Conservation (phyloP, 2,113 vertebrate species). For the Uropsilus gracilis region DNA sequence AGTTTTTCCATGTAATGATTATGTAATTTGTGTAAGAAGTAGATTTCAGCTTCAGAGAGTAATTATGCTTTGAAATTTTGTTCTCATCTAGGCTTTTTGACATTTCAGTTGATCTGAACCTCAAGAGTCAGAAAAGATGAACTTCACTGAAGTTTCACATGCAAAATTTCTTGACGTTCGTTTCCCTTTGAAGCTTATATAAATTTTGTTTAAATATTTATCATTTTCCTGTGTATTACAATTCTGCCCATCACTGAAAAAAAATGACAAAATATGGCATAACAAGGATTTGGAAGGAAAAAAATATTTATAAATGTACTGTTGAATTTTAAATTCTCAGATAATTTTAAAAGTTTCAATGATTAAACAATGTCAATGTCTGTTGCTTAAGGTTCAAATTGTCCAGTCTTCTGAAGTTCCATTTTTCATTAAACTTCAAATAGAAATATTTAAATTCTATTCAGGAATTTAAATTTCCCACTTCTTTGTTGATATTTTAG, state of each 20-base stretch:
- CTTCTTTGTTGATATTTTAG: neutral
- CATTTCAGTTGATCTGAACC: neutral
- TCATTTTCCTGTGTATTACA: neutral
- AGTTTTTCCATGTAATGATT: slow-evolving; percentile 46
- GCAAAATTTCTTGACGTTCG: neutral
- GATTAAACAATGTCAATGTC: neutral
- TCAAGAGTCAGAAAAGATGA: neutral
- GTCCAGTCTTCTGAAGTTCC: neutral
- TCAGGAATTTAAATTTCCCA: neutral
- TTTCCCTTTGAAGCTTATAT: neutral
- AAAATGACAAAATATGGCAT: neutral
- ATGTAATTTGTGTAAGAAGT: slow-evolving; percentile 68
- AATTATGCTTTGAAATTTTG: neutral
- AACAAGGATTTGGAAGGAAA: neutral
- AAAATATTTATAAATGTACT: neutral
- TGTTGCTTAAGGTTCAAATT: neutral
- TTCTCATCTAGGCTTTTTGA: neutral
- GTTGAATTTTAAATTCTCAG: neutral
- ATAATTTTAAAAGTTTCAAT: neutral
- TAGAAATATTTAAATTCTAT: slow-evolving; percentile 5
- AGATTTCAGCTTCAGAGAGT: slow-evolving; percentile 21
- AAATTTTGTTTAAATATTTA: neutral
- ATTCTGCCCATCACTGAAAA: neutral
- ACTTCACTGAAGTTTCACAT: neutral
- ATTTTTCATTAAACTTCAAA: neutral